Conservation (phyloP, 2,113 vertebrate species). For the Cricetomys ansorgei region DNA sequence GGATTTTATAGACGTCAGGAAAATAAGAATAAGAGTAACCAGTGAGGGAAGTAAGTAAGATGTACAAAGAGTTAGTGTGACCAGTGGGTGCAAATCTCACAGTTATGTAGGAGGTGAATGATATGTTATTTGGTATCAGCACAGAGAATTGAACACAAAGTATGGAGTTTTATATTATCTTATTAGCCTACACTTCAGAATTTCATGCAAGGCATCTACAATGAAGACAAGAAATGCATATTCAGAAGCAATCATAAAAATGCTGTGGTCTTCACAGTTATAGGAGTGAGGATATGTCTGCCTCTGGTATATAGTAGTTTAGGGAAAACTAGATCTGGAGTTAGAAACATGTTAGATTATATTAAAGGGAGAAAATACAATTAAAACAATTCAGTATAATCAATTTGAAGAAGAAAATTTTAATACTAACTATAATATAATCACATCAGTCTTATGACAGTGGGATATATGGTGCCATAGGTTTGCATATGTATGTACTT, state of each 20-base stretch:
- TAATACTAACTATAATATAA: not conserved
- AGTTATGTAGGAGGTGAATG: not conserved
- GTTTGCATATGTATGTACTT: not conserved
- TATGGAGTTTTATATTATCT: not conserved
- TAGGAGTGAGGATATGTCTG: not conserved
- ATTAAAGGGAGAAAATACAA: not conserved
- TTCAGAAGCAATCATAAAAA: not conserved
- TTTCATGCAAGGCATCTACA: not conserved
- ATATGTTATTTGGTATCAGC: not conserved
- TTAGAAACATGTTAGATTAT: not conserved
- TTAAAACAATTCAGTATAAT: not conserved
- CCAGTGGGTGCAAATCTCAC: not conserved
- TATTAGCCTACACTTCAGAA: not conserved
- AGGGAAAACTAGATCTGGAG: not conserved
- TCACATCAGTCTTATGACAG: not conserved
- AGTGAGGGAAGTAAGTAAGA: not conserved
- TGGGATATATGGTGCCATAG: not conserved
- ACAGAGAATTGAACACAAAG: not conserved
- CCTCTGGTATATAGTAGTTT: not conserved
- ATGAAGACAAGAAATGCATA: not conserved
- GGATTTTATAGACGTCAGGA: not conserved
- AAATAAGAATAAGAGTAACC: no score
- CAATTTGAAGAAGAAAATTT: not conserved
- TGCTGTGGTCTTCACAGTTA: not conserved
- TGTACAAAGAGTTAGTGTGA: not conserved